Conservation (phyloP, 2,888 invertebrate species). For the Cheiracanthium punctorium region DNA sequence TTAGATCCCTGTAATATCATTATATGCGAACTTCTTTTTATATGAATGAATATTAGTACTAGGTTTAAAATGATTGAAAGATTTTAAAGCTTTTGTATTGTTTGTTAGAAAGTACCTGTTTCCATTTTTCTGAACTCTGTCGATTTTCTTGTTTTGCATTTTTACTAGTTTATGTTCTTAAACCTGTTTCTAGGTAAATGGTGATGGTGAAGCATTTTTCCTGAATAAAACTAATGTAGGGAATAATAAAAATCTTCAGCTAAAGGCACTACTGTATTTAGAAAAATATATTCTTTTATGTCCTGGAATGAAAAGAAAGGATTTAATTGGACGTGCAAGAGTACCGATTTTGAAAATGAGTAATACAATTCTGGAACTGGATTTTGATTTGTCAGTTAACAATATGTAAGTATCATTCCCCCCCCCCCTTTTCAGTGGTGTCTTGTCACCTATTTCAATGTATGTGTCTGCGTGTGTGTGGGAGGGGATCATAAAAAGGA, state of each 20-base stretch:
- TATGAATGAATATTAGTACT: no score
- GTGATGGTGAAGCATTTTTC: slow-evolving; percentile 78
- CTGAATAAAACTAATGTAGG: slow-evolving; percentile 81
- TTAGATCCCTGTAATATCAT: no score
- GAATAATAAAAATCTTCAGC: slow-evolving; percentile 81
- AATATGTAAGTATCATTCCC: slow-evolving; percentile 89
- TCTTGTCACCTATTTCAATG: no score
- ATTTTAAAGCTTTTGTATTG: no score
- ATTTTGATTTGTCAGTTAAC: slow-evolving; percentile 89
- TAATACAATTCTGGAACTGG: slow-evolving; percentile 85
- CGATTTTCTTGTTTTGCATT: neutral
- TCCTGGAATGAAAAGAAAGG: slow-evolving; percentile 81
- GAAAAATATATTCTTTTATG: slow-evolving; percentile 84
- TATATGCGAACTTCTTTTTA: no score
- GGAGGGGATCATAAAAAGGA: no score
- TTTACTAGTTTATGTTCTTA: neutral
- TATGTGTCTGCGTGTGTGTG: no score
- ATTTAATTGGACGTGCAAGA: slow-evolving; percentile 86
- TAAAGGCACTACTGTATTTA: slow-evolving; percentile 84
- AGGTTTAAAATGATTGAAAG: no score
- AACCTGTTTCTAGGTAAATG: slow-evolving; percentile 26
- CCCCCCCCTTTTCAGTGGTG: no score
- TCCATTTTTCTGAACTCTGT: no score
- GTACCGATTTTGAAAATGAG: slow-evolving; percentile 93
- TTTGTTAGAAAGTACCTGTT: no score